Conservation (phyloP, 2,113 vertebrate species). For the western clawed frog (Xenopus tropicalis) region DNA sequence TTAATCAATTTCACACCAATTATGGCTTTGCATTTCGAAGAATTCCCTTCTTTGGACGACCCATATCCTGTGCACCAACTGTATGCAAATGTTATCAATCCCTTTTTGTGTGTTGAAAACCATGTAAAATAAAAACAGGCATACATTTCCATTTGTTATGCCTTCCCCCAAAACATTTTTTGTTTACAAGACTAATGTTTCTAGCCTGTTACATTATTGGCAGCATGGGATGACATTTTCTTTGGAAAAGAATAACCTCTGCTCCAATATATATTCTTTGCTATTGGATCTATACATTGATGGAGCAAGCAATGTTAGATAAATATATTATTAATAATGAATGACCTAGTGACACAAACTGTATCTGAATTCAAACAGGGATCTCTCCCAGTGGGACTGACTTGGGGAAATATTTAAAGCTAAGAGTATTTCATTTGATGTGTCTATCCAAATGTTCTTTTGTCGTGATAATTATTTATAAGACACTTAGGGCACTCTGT, state of each 20-base stretch:
- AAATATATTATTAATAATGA: background rate
- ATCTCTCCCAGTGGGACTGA: background rate
- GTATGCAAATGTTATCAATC: conserved; percentile 34
- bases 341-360: too few species aligned
- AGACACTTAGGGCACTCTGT: background rate
- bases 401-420: background rate
- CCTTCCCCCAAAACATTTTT: conserved; percentile 5
- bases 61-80: conserved; percentile 29
- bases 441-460: background rate
- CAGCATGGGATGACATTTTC: background rate
- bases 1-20: conserved; percentile 46
- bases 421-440: background rate
- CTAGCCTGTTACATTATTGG: background rate
- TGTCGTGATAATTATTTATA: background rate
- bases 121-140: conserved; percentile 14
- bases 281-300: background rate
- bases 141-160: conserved; percentile 15
- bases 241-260: background rate
- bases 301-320: background rate
- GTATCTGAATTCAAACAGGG: background rate
- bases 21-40: conserved; percentile 23
- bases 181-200: conserved; percentile 19
- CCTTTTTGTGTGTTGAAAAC: conserved; percentile 20
- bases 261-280: background rate
- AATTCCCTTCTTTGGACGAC: conserved; percentile 20